Conservation (phyloP, 35 echinoderm and acorn worm species). For the Anneissia japonica region DNA sequence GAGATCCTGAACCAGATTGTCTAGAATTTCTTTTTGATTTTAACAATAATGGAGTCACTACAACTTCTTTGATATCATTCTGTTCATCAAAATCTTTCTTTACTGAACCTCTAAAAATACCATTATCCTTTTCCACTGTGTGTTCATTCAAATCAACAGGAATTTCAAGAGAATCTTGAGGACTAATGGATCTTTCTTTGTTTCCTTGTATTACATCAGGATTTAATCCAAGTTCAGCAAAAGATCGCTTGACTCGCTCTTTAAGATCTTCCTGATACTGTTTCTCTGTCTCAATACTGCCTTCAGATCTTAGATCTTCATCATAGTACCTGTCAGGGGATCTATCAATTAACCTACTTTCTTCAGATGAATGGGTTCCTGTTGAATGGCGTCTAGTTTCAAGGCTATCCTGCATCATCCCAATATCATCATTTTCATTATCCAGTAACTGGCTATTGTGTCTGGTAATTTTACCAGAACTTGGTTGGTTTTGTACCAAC, state of each 20-base stretch:
- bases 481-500: constrained; percentile 16
- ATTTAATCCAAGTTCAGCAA: constrained; percentile 76
- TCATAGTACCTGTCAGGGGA: constrained; percentile 45
- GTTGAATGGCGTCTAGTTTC: background rate
- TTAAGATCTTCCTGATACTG: constrained; percentile 81
- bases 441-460: constrained; percentile 63
- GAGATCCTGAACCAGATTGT: too few species aligned
- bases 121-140: constrained; percentile 3
- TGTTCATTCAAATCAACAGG: constrained; percentile 26
- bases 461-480: constrained; percentile 63
- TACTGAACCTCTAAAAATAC: background rate
- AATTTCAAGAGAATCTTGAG: constrained; percentile 16
- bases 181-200: constrained; percentile 16
- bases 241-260: constrained; percentile 63
- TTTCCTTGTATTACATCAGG: constrained; percentile 60
- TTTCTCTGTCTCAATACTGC: constrained; percentile 53
- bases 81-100: background rate
- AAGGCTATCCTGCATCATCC: background rate
- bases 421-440: constrained; percentile 28
- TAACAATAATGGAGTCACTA: too few species aligned
- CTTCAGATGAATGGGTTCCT: constrained; percentile 46
- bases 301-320: constrained; percentile 37
- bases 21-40: too few species aligned
- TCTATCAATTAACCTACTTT: constrained; percentile 61
- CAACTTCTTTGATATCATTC: background rate